phyloP scores from a whole-genome alignment of 2,888 invertebrate species.

The Abscondita cerata region DNA sequence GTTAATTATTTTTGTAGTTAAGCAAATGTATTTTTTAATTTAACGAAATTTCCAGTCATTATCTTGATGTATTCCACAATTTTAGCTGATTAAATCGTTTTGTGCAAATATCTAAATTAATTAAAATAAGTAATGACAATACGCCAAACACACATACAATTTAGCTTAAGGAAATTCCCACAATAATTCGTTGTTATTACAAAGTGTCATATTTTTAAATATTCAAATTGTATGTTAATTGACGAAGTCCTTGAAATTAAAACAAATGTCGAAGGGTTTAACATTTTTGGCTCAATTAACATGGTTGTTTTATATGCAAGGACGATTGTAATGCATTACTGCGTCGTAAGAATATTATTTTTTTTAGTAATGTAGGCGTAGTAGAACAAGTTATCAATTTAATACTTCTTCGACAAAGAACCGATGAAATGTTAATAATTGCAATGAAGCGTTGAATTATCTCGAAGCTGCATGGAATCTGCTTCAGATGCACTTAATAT shows the following conservation, averaged over 20 bases:
- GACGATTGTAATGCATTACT: too few relatives aligned
- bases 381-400: constrained; percentile 4
- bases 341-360: too few relatives aligned
- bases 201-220: background rate
- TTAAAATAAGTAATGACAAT: constrained; percentile 1
- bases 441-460: constrained; percentile 22
- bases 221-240: constrained; percentile 9
- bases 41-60: too few relatives aligned
- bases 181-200: constrained; percentile 2
- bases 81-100: background rate
- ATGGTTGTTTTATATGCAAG: too few relatives aligned
- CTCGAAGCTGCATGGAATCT: constrained; percentile 19
- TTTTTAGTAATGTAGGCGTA: too few relatives aligned
- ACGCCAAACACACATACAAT: background rate
- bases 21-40: too few relatives aligned
- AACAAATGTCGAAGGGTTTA: too few relatives aligned
- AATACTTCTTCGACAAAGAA: background rate
- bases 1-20: too few relatives aligned
- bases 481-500: constrained; percentile 44
- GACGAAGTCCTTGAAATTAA: background rate
- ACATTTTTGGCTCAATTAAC: too few relatives aligned
- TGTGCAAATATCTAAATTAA: background rate
- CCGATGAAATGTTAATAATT: constrained; percentile 4
- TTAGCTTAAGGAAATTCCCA: constrained; percentile 6
- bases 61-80: too few relatives aligned